phyloP scores from a whole-genome alignment of 1,140 invertebrate genomes.

The Pinna nobilis region DNA sequence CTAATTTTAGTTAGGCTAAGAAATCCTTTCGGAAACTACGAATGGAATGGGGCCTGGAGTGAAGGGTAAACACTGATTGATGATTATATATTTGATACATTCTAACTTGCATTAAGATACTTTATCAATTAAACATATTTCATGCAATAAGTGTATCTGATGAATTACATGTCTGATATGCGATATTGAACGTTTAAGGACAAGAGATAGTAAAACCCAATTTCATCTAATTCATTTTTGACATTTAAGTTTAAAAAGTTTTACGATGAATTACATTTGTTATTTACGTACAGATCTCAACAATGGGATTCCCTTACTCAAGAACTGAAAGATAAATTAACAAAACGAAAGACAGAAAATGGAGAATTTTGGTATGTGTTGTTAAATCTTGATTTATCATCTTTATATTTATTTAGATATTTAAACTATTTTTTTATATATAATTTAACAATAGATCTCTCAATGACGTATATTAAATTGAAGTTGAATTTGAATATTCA shows the following conservation, averaged over 20 bases:
- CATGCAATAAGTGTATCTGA: not conserved
- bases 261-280: not conserved
- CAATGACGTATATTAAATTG: too few relatives aligned
- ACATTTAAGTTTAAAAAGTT: too few relatives aligned
- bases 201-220: too few relatives aligned
- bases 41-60: constrained; percentile 83
- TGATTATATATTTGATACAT: not conserved
- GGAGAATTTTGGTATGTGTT: constrained; percentile 93
- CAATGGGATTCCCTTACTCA: constrained; percentile 95
- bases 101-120: not conserved
- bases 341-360: constrained; percentile 92
- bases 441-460: too few relatives aligned
- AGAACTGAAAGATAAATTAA: constrained; percentile 90
- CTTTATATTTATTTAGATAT: too few relatives aligned
- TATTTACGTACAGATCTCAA: constrained; percentile 63
- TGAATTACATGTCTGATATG: not conserved
- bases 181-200: too few relatives aligned
- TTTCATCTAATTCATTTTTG: too few relatives aligned
- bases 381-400: not conserved
- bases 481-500: too few relatives aligned
- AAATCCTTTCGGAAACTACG: constrained; percentile 80
- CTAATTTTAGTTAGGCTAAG: constrained; percentile 75
- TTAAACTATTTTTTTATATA: too few relatives aligned
- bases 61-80: constrained; percentile 53
- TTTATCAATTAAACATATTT: not conserved